Conservation (phyloP, 2,113 vertebrate species). For the Oxyruncus cristatus region DNA sequence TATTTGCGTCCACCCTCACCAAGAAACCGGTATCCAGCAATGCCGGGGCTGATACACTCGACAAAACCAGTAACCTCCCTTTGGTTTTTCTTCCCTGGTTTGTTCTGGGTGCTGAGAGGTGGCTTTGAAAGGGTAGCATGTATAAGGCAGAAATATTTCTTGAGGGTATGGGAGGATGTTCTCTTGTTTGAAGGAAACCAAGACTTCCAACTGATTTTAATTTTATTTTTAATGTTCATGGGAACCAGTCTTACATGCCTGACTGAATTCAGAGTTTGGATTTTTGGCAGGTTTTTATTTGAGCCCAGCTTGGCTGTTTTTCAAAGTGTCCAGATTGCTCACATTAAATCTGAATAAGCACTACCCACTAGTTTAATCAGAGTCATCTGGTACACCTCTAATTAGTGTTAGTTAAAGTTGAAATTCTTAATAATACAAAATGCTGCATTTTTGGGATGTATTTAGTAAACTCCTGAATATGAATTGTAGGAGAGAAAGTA, state of each 20-base stretch:
- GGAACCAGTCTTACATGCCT: conserved; percentile 67
- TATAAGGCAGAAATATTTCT: conserved; percentile 43
- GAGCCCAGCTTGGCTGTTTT: conserved; percentile 72
- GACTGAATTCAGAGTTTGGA: conserved; percentile 66
- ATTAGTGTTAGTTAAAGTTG: conserved; percentile 68
- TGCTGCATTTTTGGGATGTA: background rate
- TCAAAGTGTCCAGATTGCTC: conserved; percentile 74
- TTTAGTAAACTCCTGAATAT: background rate
- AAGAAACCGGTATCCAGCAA: background rate
- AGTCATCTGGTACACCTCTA: conserved; percentile 67
- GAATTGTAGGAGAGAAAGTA: background rate
- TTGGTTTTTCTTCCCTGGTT: background rate
- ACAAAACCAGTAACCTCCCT: background rate
- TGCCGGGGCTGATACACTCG: background rate
- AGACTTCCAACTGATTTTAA: conserved; percentile 71
- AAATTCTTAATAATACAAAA: conserved; percentile 48
- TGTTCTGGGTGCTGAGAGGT: conserved; percentile 15
- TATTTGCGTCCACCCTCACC: background rate
- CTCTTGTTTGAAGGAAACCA: conserved; percentile 46
- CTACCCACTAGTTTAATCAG: conserved; percentile 69
- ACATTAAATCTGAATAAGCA: conserved; percentile 72
- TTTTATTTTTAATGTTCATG: conserved; percentile 75
- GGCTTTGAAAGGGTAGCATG: conserved; percentile 46
- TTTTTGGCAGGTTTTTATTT: conserved; percentile 77
- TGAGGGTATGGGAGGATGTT: conserved; percentile 37